phyloP scores from a whole-genome alignment of 2,113 vertebrate species.

The Uria aalge region DNA sequence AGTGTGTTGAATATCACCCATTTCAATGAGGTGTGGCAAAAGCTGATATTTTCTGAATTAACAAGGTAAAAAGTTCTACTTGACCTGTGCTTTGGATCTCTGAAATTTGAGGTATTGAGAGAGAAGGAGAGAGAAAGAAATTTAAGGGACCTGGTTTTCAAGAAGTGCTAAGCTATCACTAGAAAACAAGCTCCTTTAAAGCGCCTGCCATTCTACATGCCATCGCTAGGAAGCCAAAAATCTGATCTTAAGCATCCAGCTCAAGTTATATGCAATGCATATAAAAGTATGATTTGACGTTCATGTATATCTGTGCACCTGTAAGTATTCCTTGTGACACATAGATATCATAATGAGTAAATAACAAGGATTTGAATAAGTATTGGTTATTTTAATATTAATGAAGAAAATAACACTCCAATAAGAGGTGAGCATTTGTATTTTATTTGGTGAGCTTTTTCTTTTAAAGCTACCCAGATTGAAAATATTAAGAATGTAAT shows the following conservation, averaged over 20 bases:
- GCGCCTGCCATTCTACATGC: not conserved
- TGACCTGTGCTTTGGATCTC: not conserved
- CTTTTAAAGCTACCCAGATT: not conserved
- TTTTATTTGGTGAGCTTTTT: not conserved
- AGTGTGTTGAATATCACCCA: not conserved
- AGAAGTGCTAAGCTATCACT: not conserved
- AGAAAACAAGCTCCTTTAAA: not conserved
- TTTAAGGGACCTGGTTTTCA: not conserved
- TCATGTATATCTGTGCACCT: not conserved
- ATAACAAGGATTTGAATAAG: not conserved
- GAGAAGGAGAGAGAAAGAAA: not conserved
- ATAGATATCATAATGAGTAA: not conserved
- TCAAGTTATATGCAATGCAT: not conserved
- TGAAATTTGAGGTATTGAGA: not conserved
- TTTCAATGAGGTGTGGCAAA: not conserved
- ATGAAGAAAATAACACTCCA: not conserved
- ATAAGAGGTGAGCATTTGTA: not conserved
- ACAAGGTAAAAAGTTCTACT: not conserved
- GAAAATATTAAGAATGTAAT: not conserved
- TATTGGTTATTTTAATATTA: not conserved
- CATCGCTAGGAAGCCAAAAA: not conserved
- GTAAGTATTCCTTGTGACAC: not conserved
- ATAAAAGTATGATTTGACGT: not conserved
- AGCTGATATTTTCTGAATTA: not conserved
- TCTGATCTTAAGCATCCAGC: not conserved